phyloP scores from a whole-genome alignment of 2,113 vertebrate species.

The Cyprinus carpio region DNA sequence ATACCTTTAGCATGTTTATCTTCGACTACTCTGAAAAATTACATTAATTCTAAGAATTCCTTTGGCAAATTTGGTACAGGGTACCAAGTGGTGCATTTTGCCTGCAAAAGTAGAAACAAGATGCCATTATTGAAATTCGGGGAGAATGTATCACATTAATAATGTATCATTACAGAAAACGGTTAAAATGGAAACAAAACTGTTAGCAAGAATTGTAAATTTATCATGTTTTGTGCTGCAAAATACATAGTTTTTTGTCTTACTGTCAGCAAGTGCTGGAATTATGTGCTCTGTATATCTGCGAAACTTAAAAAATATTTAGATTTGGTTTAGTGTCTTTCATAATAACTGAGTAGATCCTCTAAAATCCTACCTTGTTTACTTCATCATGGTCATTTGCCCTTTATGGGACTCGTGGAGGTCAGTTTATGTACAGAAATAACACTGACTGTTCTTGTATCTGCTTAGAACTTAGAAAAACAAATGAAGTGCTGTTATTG shows the following conservation, averaged over 20 bases:
- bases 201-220: neutral
- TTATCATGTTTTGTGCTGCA: neutral
- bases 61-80: neutral
- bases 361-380: neutral
- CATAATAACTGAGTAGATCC: neutral
- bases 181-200: neutral
- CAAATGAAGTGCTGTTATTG: neutral
- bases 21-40: neutral
- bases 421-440: neutral
- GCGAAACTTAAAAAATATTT: neutral
- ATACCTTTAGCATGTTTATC: neutral
- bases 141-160: neutral
- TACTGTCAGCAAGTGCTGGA: neutral
- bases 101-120: neutral
- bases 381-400: neutral
- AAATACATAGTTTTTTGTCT: neutral
- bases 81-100: neutral
- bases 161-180: neutral
- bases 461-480: conserved; percentile 1
- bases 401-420: neutral
- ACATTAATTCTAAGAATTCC: conserved; percentile 16
- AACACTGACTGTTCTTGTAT: neutral
- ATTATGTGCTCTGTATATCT: neutral
- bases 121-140: neutral
- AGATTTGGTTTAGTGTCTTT: no score